phyloP scores from a whole-genome alignment of 2,113 vertebrate genomes.

The Lutjanus erythropterus region DNA sequence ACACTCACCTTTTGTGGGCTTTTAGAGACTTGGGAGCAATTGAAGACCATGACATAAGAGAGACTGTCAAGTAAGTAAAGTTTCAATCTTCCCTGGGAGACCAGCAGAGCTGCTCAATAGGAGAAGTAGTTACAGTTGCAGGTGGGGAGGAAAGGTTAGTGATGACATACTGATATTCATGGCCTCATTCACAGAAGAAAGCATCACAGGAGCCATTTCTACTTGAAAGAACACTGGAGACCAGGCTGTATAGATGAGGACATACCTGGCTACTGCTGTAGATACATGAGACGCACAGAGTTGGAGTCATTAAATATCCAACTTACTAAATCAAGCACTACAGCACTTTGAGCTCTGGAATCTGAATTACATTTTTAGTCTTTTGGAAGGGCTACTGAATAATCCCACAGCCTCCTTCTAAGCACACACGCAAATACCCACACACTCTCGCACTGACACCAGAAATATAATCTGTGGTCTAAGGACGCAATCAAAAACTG shows the following conservation, averaged over 20 bases:
- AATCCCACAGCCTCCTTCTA: constrained; percentile 23
- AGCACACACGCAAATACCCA: constrained; percentile 25
- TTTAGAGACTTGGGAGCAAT: constrained; percentile 32
- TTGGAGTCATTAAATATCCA: constrained; percentile 27
- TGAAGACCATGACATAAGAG: constrained; percentile 23
- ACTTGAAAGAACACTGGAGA: constrained; percentile 6
- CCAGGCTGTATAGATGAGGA: constrained; percentile 22
- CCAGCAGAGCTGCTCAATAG: not conserved
- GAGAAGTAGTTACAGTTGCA: constrained; percentile 12
- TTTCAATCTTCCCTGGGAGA: constrained; percentile 40
- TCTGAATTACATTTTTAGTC: constrained; percentile 12
- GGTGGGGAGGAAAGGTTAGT: constrained; percentile 21
- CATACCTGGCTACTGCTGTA: constrained; percentile 22
- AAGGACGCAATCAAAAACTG: constrained; percentile 43
- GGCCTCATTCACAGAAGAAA: constrained; percentile 15
- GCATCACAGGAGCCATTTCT: not conserved
- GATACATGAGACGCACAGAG: constrained; percentile 5
- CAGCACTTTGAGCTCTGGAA: constrained; percentile 24
- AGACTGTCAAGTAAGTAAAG: constrained; percentile 44
- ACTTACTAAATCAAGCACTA: constrained; percentile 29
- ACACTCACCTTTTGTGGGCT: constrained; percentile 21
- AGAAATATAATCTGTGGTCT: constrained; percentile 39
- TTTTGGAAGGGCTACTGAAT: constrained; percentile 44
- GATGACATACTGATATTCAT: constrained; percentile 45
- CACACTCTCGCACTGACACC: constrained; percentile 13